Conservation (phyloP, 2,113 vertebrate species). For the Hemibagrus wyckioides region DNA sequence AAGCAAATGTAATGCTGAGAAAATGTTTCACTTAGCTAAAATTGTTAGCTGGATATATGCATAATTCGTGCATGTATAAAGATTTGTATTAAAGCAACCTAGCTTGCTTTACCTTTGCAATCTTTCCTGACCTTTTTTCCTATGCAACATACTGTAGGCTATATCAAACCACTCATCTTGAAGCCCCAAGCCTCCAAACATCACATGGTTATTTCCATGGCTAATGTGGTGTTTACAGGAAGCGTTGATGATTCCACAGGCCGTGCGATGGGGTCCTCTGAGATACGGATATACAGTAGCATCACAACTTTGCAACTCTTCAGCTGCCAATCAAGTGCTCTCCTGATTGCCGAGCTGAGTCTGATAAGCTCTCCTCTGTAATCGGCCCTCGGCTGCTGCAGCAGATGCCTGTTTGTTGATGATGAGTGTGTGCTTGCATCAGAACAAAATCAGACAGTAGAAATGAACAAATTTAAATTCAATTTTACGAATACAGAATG, state of each 20-base stretch:
- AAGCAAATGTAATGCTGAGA: neutral
- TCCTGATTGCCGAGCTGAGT: constrained; percentile 56
- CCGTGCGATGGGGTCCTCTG: constrained; percentile 47
- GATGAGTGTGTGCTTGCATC: constrained; percentile 52
- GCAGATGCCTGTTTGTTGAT: constrained; percentile 57
- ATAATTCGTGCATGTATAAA: neutral
- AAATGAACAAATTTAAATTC: constrained; percentile 43
- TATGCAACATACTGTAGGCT: constrained; percentile 20
- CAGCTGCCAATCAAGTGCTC: constrained; percentile 58
- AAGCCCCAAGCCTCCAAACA: neutral
- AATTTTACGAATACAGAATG: constrained; percentile 23
- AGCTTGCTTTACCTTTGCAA: neutral
- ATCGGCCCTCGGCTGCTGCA: constrained; percentile 53
- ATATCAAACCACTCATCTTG: constrained; percentile 32
- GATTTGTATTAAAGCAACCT: neutral
- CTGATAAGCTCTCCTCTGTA: constrained; percentile 54
- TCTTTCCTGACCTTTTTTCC: neutral
- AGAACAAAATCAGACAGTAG: constrained; percentile 48
- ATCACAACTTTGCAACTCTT: constrained; percentile 45
- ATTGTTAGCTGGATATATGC: neutral
- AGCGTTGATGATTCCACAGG: constrained; percentile 58
- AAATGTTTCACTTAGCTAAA: neutral
- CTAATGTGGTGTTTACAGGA: constrained; percentile 58
- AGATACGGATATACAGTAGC: constrained; percentile 52
- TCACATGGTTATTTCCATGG: constrained; percentile 50